A percentile compares a stretch with the other conserved stretches of the same genome.
Conservation (phyloP, 2,113 vertebrate species). For the Donacobius atricapilla region DNA sequence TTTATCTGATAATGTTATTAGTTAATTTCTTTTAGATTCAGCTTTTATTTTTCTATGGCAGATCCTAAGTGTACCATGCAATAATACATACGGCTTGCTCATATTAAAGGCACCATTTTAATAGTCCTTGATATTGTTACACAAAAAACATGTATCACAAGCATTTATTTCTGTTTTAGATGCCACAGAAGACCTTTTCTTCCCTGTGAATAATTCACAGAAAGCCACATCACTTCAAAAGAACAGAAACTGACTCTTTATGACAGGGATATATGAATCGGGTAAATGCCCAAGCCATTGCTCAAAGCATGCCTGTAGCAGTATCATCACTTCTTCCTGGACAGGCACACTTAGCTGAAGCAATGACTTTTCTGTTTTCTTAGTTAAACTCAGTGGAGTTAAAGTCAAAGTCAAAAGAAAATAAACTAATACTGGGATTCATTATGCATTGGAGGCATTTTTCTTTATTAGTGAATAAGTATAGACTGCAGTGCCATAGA, state of each 20-base stretch:
- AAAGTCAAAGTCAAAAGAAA: constrained; percentile 66
- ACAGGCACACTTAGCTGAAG: constrained; percentile 4
- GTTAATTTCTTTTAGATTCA: not conserved
- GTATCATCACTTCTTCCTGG: not conserved
- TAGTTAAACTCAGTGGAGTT: constrained; percentile 46
- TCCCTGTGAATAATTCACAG: constrained; percentile 27
- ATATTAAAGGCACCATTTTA: not conserved
- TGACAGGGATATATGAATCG: constrained; percentile 66
- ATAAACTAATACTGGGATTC: constrained; percentile 26
- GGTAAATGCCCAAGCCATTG: constrained; percentile 58
- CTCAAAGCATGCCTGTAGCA: constrained; percentile 65
- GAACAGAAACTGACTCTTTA: constrained; percentile 46
- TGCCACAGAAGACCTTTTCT: constrained; percentile 1
- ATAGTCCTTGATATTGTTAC: not conserved
- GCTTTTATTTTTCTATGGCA: not conserved
- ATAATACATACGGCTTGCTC: not conserved
- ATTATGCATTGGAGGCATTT: not conserved
- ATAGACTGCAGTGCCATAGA: not conserved
- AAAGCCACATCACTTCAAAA: constrained; percentile 49
- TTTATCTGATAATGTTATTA: not conserved
- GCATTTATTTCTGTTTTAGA: not conserved
- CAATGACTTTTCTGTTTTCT: constrained; percentile 44
- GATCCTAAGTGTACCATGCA: not conserved
- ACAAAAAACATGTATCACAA: not conserved
- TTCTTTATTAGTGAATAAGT: not conserved